phyloP scores from a whole-genome alignment of 2,113 vertebrate genomes.

The Gobius niger region DNA sequence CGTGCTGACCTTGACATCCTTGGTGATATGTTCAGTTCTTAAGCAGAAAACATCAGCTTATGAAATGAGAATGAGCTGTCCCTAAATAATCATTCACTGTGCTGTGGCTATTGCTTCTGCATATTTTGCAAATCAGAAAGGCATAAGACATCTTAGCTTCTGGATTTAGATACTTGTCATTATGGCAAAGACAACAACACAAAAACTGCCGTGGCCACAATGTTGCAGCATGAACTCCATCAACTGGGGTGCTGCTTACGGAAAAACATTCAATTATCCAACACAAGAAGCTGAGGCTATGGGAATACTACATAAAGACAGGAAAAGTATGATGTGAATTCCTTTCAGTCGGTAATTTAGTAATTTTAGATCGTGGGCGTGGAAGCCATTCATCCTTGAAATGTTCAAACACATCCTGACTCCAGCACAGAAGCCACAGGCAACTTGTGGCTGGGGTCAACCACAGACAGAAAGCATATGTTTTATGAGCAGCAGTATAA shows the following conservation, averaged over 20 bases:
- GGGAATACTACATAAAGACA: neutral
- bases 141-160: slow-evolving; percentile 38
- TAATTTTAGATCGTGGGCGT: slow-evolving; percentile 58
- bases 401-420: slow-evolving; percentile 52
- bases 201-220: slow-evolving; percentile 31
- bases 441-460: slow-evolving; percentile 21
- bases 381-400: slow-evolving; percentile 43
- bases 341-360: slow-evolving; percentile 56
- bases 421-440: neutral
- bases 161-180: slow-evolving; percentile 60
- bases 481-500: slow-evolving; percentile 14
- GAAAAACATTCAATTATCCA: slow-evolving; percentile 32
- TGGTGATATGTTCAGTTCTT: neutral
- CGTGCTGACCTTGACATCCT: slow-evolving; percentile 37
- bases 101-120: slow-evolving; percentile 31
- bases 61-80: too few species aligned
- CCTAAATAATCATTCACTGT: slow-evolving; percentile 2
- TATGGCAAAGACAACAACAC: slow-evolving; percentile 34
- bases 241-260: neutral
- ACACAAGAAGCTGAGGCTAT: neutral
- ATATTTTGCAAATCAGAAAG: slow-evolving; percentile 18
- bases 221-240: neutral
- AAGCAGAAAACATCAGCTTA: neutral
- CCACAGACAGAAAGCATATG: slow-evolving; percentile 43
- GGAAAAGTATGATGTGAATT: slow-evolving; percentile 37